phyloP scores from a whole-genome alignment of 2,113 vertebrate species.

The Dasyprocta punctata region DNA sequence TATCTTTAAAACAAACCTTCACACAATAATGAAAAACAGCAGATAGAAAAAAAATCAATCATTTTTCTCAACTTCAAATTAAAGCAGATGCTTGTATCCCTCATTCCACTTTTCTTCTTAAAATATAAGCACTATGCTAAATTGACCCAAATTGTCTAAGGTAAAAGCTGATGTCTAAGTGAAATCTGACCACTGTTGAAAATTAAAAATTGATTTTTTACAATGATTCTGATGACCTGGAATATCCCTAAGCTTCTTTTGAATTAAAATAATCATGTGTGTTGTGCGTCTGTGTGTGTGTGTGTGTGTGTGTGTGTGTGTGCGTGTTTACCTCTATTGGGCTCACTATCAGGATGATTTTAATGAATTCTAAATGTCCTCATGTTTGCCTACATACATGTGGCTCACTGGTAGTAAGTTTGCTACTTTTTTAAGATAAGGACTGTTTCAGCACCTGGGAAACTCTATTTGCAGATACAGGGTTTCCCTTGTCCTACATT shows the following conservation, averaged over 20 bases:
- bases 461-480: accelerated
- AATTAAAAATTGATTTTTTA: constrained; percentile 49
- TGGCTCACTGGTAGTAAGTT: not conserved
- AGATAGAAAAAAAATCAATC: not conserved
- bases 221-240: not conserved
- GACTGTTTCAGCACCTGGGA: not conserved
- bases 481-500: too few relatives aligned
- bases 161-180: not conserved
- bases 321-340: not conserved
- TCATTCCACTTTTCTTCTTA: not conserved
- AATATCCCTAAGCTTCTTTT: not conserved
- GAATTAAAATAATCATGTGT: not conserved
- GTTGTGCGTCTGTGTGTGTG: not conserved
- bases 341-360: not conserved
- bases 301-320: accelerated
- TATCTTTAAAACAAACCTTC: not conserved
- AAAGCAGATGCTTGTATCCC: not conserved
- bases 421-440: not conserved
- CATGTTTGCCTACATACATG: not conserved
- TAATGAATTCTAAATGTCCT: not conserved
- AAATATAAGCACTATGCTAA: not conserved
- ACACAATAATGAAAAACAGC: not conserved
- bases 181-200: not conserved
- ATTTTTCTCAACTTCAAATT: not conserved
- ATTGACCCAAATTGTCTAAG: not conserved